Percentiles rank a stretch among this genome's conserved stretches.
phyloP scores from a whole-genome alignment of 92 coral and sea anemone species.

The Desmophyllum pertusum region DNA sequence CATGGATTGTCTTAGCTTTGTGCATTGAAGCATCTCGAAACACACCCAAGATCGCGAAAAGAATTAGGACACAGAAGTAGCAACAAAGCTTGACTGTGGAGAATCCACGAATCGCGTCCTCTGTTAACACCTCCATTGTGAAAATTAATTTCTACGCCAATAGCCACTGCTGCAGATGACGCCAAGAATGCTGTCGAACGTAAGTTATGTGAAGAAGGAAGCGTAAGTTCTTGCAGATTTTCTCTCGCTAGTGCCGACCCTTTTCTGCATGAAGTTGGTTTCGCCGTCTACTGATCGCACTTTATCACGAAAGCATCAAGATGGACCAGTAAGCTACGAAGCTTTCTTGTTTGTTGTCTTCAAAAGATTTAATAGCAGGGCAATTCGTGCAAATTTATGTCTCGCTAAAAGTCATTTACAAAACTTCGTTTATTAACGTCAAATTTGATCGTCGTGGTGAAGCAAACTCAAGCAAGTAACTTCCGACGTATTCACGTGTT shows the following conservation, averaged over 20 bases:
- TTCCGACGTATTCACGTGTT: not conserved
- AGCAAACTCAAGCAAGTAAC: not conserved
- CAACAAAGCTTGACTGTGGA: not conserved
- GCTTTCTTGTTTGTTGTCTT: not conserved
- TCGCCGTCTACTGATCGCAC: not conserved
- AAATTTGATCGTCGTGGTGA: not conserved
- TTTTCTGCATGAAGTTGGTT: not conserved
- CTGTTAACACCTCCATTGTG: not conserved
- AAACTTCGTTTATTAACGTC: not conserved
- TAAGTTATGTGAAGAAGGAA: not conserved
- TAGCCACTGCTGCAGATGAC: not conserved
- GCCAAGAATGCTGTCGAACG: not conserved
- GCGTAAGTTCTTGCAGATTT: not conserved
- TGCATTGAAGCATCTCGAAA: not conserved
- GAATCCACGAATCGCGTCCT: not conserved
- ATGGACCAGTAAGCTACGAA: not conserved
- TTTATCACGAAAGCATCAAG: not conserved
- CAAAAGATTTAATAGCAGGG: not conserved
- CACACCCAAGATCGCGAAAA: not conserved
- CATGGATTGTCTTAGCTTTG: not conserved
- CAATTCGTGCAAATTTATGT: not conserved
- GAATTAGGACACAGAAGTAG: not conserved
- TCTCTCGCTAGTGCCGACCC: not conserved
- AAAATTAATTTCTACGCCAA: not conserved
- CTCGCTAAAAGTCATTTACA: not conserved